Conservation (phyloP, 2,113 vertebrate species). For the Actenoides hombroni region DNA sequence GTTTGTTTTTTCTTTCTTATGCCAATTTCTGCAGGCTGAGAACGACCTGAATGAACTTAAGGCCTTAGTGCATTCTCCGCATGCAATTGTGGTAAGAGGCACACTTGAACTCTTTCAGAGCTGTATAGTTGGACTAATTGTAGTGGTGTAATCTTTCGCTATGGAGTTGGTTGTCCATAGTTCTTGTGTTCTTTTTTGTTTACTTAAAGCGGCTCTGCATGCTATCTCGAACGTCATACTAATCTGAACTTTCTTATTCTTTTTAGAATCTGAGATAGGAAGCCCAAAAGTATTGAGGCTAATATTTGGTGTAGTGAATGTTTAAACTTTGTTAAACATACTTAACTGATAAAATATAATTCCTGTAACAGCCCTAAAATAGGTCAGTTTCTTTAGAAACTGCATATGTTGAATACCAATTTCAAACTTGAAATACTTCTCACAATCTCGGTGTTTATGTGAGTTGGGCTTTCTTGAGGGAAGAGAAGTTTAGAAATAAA, state of each 20-base stretch:
- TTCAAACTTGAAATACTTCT: not conserved
- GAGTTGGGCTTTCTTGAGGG: not conserved
- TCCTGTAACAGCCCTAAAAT: constrained; percentile 21
- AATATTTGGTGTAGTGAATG: constrained; percentile 6
- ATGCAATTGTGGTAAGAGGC: constrained; percentile 94
- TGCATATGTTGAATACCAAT: not conserved
- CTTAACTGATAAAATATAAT: constrained; percentile 23
- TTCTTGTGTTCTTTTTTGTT: constrained; percentile 50
- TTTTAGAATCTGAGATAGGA: not conserved
- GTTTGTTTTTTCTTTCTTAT: constrained; percentile 57
- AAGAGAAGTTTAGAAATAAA: not conserved
- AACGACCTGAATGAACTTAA: constrained; percentile 98
- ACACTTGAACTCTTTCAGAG: constrained; percentile 77
- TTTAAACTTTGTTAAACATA: constrained; percentile 25
- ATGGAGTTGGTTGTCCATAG: constrained; percentile 23
- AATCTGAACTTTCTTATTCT: constrained; percentile 10
- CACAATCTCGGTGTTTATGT: not conserved
- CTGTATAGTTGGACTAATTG: constrained; percentile 73
- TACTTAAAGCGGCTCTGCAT: constrained; percentile 50
- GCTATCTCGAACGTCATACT: not conserved
- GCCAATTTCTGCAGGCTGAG: constrained; percentile 86
- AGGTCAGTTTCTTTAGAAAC: constrained; percentile 30
- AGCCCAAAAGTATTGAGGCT: not conserved
- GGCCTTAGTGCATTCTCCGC: constrained; percentile 95
- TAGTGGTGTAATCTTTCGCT: constrained; percentile 70